phyloP scores from a whole-genome alignment of 2,113 vertebrate genomes.

The Argyrosomus japonicus region DNA sequence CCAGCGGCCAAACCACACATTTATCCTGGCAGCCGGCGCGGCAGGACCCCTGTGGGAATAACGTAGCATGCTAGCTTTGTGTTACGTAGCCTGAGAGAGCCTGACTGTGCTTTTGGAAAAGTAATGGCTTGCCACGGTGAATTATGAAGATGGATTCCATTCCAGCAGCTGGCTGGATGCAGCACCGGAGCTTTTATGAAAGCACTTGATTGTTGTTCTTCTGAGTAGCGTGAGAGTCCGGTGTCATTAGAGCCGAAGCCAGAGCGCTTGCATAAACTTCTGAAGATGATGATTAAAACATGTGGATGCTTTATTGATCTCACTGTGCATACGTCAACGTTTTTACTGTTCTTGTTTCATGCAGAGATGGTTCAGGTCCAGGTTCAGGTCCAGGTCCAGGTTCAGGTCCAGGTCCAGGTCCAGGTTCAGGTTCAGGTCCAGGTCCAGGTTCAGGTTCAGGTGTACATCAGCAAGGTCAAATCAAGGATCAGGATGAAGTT shows the following conservation, averaged over 20 bases:
- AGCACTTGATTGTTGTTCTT: constrained; percentile 35
- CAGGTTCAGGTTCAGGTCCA: too few species aligned
- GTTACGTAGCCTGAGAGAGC: constrained; percentile 20
- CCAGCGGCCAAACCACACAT: constrained; percentile 55
- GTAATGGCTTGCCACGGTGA: background rate
- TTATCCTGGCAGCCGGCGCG: constrained; percentile 25
- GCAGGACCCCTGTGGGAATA: constrained; percentile 22
- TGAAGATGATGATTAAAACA: constrained; percentile 28
- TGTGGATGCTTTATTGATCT: background rate
- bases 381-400: background rate
- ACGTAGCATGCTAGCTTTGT: constrained; percentile 28
- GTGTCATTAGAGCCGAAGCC: background rate
- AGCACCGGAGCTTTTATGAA: constrained; percentile 19
- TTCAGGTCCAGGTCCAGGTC: too few species aligned
- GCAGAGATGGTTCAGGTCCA: background rate
- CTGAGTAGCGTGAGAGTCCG: background rate
- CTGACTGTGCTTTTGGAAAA: constrained; percentile 16
- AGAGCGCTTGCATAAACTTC: background rate
- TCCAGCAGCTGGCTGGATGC: background rate
- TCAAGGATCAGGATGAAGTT: background rate
- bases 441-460: too few species aligned
- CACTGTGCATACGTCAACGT: background rate
- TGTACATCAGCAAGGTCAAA: background rate
- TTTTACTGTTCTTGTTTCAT: background rate
- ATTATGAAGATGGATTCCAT: constrained; percentile 44